Percentiles rank a stretch among this genome's conserved stretches.
phyloP scores from a whole-genome alignment of 2,113 vertebrate genomes.

The Notothenia coriiceps region DNA sequence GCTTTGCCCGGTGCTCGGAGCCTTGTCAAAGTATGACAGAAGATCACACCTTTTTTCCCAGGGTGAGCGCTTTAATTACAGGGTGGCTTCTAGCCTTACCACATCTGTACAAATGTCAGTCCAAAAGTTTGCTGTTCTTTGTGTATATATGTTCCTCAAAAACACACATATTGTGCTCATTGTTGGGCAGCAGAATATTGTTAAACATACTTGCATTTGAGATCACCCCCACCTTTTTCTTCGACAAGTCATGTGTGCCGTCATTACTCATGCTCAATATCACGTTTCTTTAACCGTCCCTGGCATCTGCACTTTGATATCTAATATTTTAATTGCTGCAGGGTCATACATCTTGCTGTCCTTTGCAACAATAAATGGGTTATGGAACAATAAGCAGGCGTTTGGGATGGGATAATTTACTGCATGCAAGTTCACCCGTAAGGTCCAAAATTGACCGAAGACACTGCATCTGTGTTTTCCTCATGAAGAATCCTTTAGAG shows the following conservation, averaged over 20 bases:
- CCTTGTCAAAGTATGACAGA: constrained; percentile 89
- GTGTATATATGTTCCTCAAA: constrained; percentile 60
- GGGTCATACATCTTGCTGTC: constrained; percentile 81
- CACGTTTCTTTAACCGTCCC: constrained; percentile 78
- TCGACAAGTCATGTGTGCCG: constrained; percentile 67
- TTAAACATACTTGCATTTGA: constrained; percentile 77
- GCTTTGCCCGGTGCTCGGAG: constrained; percentile 83
- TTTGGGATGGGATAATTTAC: constrained; percentile 51
- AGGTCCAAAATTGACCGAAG: constrained; percentile 22
- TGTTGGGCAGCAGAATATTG: constrained; percentile 80
- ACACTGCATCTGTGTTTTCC: not conserved
- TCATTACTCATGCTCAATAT: constrained; percentile 81
- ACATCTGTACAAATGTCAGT: constrained; percentile 87
- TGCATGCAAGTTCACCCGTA: constrained; percentile 36
- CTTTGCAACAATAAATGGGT: constrained; percentile 61
- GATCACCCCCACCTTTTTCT: constrained; percentile 61
- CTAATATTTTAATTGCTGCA: constrained; percentile 80
- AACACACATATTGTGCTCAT: constrained; percentile 74
- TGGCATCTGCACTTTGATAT: constrained; percentile 78
- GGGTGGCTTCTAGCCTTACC: constrained; percentile 80
- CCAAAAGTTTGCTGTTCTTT: constrained; percentile 82
- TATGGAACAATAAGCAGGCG: constrained; percentile 60
- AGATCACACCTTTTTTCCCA: constrained; percentile 83
- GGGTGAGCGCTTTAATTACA: constrained; percentile 89
- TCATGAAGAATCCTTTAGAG: not conserved